A percentile compares a stretch with the other conserved stretches of the same genome.
phyloP scores from a whole-genome alignment of 92 coral and sea anemone species.

The Bergia sp. region DNA sequence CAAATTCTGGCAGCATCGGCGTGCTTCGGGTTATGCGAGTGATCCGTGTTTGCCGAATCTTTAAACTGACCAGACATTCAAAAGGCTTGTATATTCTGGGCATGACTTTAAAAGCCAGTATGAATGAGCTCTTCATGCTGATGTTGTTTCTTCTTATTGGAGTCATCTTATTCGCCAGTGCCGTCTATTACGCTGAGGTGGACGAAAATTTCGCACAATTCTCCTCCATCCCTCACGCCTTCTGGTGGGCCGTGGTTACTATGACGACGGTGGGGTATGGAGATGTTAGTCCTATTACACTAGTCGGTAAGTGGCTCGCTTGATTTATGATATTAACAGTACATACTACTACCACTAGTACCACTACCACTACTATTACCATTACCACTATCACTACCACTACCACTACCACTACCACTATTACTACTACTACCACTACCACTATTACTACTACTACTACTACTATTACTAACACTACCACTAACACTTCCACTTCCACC shows the following conservation, averaged over 20 bases:
- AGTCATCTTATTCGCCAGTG: constrained; percentile 90
- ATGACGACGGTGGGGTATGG: constrained; percentile 99
- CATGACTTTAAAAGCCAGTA: constrained; percentile 87
- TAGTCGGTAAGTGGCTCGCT: constrained; percentile 63
- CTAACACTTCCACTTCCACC: background rate
- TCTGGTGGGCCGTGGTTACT: constrained; percentile 99
- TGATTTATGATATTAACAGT: background rate
- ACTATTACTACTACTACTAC: background rate
- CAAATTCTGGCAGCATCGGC: constrained; percentile 69
- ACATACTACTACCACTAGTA: background rate
- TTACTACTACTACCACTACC: background rate
- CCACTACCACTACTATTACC: background rate
- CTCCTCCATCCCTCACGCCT: constrained; percentile 89
- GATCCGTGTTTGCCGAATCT: constrained; percentile 90
- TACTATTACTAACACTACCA: background rate
- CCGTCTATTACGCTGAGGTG: constrained; percentile 90
- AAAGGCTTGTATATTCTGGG: constrained; percentile 91
- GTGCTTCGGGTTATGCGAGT: constrained; percentile 93
- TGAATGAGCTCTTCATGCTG: constrained; percentile 91
- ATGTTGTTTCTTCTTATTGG: constrained; percentile 91
- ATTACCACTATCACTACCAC: background rate
- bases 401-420: background rate
- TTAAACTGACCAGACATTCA: constrained; percentile 96
- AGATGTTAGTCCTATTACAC: constrained; percentile 74
- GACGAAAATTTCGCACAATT: constrained; percentile 49